These are phyloP conservation scores for Microtus ochrogaster DNA, from an alignment of 2,113 vertebrate genomes.

Conservation along the genomic window DNA sequence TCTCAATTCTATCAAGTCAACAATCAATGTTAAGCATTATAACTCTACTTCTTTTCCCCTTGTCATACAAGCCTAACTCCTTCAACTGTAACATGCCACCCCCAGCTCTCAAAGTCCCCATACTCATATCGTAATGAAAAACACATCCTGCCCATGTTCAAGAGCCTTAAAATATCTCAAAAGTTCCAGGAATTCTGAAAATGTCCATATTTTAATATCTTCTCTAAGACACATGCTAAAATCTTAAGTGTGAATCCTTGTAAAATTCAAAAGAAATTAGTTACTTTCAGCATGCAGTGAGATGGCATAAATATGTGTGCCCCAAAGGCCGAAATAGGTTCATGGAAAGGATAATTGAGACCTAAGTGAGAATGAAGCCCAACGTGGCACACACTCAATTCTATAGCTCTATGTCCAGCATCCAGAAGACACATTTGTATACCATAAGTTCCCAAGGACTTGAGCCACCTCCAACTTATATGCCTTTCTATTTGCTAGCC, in stretches of 20 bases:
- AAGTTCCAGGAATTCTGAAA: background rate
- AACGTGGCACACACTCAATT: background rate
- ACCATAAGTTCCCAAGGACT: background rate
- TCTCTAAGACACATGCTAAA: background rate
- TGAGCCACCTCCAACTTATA: background rate
- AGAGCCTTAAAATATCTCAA: background rate
- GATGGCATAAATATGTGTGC: background rate
- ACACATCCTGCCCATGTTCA: background rate
- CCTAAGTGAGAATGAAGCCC: background rate
- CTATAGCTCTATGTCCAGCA: background rate
- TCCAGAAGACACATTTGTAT: no score
- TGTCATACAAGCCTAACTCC: background rate
- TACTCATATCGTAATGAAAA: background rate
- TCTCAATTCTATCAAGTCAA: background rate
- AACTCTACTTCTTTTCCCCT: background rate
- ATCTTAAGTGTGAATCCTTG: background rate
- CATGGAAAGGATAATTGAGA: background rate
- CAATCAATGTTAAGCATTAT: background rate
- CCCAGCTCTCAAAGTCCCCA: background rate
- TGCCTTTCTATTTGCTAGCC: background rate
- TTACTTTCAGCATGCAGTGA: background rate
- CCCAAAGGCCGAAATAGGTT: background rate
- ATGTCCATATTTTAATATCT: background rate
- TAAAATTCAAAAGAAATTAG: background rate
- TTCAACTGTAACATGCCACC: background rate